Evolutionary conservation across 2,113 vertebrate species (phyloP).

Genomic region (Isurus oxyrinchus): DNA sequence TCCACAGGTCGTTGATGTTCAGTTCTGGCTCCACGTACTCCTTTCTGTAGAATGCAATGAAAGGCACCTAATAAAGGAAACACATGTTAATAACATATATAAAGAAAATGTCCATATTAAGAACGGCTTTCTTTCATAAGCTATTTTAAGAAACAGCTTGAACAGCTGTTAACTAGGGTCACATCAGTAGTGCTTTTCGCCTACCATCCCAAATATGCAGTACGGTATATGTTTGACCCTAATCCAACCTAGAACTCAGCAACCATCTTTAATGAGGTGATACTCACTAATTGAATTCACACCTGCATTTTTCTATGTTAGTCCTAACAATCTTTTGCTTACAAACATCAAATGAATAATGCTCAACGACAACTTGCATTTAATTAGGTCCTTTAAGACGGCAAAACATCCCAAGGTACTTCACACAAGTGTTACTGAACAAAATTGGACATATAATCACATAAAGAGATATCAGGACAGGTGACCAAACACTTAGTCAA

Average conservation of each 20-base stretch:
- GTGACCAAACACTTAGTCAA: neutral
- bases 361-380: neutral
- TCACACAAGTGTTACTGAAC: neutral
- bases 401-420: no score
- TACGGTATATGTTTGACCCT: neutral
- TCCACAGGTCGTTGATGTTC: conserved; percentile 94
- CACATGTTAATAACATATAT: conserved; percentile 38
- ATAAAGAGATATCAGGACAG: neutral
- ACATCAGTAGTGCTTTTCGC: neutral
- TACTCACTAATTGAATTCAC: neutral
- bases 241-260: neutral
- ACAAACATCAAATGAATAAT: neutral
- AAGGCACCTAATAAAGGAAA: conserved; percentile 73
- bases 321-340: neutral
- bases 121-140: neutral
- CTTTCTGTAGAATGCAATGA: conserved; percentile 98
- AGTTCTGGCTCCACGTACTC: conserved; percentile 96
- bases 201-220: neutral
- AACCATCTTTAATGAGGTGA: neutral
- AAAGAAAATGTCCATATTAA: neutral
- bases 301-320: neutral
- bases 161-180: neutral
- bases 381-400: no score
- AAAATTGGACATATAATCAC: neutral
- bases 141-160: neutral